phyloP scores from a whole-genome alignment of 2,797 vertebrate genomes.

The Gouania willdenowi region DNA sequence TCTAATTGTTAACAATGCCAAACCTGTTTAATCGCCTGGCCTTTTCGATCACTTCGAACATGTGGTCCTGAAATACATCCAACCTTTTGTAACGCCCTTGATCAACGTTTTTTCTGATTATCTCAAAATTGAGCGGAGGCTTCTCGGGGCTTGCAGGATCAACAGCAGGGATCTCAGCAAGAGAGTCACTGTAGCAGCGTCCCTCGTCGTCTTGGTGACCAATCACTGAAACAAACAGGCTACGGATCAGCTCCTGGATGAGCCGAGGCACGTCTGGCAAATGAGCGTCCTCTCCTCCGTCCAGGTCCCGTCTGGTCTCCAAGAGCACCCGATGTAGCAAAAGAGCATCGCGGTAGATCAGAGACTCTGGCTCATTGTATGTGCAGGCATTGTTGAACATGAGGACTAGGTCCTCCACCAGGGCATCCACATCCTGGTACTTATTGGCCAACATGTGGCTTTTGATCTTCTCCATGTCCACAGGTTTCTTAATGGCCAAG shows the following conservation, averaged over 20 bases:
- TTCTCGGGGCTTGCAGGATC: conserved; percentile 87
- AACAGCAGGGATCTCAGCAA: conserved; percentile 90
- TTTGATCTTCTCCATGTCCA: conserved; percentile 97
- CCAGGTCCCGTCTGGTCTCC: conserved; percentile 89
- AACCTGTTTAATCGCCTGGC: conserved; percentile 92
- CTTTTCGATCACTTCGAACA: conserved; percentile 97
- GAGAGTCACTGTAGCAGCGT: conserved; percentile 96
- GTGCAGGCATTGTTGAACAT: conserved; percentile 99
- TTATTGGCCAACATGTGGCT: conserved; percentile 98
- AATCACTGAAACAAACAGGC: conserved; percentile 96
- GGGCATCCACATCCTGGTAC: conserved; percentile 95
- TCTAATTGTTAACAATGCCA: conserved; percentile 25
- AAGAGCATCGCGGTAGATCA: conserved; percentile 96
- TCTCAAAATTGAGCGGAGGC: conserved; percentile 89
- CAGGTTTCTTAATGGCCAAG: conserved; percentile 93
- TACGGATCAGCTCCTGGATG: conserved; percentile 95
- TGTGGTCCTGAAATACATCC: conserved; percentile 97
- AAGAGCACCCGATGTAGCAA: conserved; percentile 92
- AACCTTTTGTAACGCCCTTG: conserved; percentile 88
- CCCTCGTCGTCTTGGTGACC: conserved; percentile 98
- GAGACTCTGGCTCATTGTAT: conserved; percentile 95
- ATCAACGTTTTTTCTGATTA: conserved; percentile 91
- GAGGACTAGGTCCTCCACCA: conserved; percentile 96
- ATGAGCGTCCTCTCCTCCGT: conserved; percentile 91
- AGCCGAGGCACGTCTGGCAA: conserved; percentile 91